A percentile compares a stretch with the other conserved stretches of the same genome.
Conservation (phyloP, 2,113 vertebrate genomes). For the Siniperca chuatsi region DNA sequence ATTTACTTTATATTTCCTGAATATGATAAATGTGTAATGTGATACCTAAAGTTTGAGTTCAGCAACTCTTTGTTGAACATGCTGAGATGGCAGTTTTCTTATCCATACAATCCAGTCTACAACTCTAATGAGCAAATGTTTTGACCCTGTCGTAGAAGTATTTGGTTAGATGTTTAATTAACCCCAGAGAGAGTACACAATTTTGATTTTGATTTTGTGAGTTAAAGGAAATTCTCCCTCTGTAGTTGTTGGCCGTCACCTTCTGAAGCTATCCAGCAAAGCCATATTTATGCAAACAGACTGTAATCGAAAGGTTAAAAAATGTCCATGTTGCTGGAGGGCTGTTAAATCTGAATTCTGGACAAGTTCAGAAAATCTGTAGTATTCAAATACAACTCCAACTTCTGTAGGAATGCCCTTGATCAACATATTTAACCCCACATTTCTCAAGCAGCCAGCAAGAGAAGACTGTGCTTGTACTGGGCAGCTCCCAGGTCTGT, state of each 20-base stretch:
- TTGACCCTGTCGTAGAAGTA: conserved; percentile 21
- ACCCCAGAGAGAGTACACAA: conserved; percentile 15
- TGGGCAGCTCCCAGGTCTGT: background rate
- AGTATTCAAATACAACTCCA: background rate
- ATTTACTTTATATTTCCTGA: conserved; percentile 15
- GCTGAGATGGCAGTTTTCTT: conserved; percentile 45
- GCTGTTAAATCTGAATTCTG: conserved; percentile 16
- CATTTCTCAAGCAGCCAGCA: conserved; percentile 4
- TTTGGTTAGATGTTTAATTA: conserved; percentile 45
- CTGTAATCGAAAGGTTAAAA: conserved; percentile 17
- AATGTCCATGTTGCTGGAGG: background rate
- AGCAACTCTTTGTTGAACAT: conserved; percentile 17
- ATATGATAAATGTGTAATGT: conserved; percentile 27
- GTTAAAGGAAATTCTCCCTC: background rate
- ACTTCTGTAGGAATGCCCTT: background rate
- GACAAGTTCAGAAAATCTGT: conserved; percentile 4
- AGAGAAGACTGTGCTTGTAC: conserved; percentile 1
- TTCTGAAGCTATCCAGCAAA: conserved; percentile 1
- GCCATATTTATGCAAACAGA: conserved; percentile 20
- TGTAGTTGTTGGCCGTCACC: background rate
- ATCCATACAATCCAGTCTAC: conserved; percentile 41
- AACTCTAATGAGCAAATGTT: conserved; percentile 26
- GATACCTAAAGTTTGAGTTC: conserved; percentile 34
- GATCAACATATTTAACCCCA: background rate
- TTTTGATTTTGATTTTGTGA: conserved; percentile 21